These are phyloP conservation scores for Eupristina koningsbergeri DNA, from an alignment of 1,140 invertebrate genomes.

Conservation along the genomic window DNA sequence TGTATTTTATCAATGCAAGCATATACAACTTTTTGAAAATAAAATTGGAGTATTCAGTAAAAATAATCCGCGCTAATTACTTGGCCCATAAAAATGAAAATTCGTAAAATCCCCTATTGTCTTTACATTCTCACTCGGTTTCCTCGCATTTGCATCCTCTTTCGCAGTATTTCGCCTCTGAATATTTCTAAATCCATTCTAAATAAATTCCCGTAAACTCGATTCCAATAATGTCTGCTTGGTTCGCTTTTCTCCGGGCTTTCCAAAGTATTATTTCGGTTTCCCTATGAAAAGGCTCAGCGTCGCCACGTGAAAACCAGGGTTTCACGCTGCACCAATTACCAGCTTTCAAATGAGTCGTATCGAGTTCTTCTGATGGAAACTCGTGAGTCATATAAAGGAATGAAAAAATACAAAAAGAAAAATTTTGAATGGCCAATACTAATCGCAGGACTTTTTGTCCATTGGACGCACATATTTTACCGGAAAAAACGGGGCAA, in stretches of 20 bases:
- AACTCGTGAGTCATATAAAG: neutral
- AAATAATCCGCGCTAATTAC: conserved; percentile 44
- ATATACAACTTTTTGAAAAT: neutral
- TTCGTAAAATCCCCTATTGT: conserved; percentile 29
- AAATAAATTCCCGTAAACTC: conserved; percentile 31
- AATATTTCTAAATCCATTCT: conserved; percentile 45
- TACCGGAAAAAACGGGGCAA: neutral
- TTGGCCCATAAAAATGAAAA: conserved; percentile 6
- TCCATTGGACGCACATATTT: neutral
- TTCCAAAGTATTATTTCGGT: neutral
- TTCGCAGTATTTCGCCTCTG: neutral
- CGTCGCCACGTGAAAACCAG: conserved; percentile 21
- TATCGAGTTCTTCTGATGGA: conserved; percentile 19
- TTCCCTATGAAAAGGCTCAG: conserved; percentile 11
- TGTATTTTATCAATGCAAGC: neutral
- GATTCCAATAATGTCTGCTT: conserved; percentile 22
- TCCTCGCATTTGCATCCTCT: neutral
- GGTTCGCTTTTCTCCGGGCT: neutral
- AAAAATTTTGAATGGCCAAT: conserved; percentile 31
- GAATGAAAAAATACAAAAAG: conserved; percentile 11
- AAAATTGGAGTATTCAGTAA: conserved; percentile 13
- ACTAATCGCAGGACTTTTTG: conserved; percentile 23
- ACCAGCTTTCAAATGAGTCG: conserved; percentile 29
- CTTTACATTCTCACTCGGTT: conserved; percentile 15
- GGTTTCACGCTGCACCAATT: conserved; percentile 28